These are phyloP conservation scores for Sminthurides aquaticus DNA, from an alignment of 2,888 invertebrate genomes.

Conservation along the genomic window DNA sequence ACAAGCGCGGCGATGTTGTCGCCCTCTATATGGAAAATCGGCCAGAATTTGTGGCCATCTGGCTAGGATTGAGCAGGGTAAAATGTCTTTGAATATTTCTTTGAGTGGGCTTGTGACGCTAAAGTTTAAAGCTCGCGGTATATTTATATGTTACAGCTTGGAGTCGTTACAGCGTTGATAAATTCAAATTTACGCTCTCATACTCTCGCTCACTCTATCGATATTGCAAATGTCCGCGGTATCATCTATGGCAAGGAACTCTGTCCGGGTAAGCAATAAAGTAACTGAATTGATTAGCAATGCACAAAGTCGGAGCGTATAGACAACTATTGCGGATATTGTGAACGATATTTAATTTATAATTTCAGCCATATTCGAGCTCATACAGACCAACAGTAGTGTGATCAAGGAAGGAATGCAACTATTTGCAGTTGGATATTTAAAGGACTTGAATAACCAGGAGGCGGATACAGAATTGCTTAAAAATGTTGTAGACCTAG, in stretches of 20 bases:
- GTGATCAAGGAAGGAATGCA: not conserved
- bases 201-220: slow-evolving; percentile 51
- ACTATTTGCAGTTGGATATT: not conserved
- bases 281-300: no score
- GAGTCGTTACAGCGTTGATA: slow-evolving; percentile 50
- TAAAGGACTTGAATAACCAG: not conserved
- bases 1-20: slow-evolving; percentile 77
- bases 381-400: no score
- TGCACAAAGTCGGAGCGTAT: no score
- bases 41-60: slow-evolving; percentile 81
- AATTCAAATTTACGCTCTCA: slow-evolving; percentile 52
- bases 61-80: slow-evolving; percentile 72
- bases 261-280: slow-evolving; percentile 7
- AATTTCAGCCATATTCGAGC: no score
- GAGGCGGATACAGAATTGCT: not conserved
- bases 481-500: not conserved
- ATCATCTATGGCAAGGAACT: slow-evolving; percentile 48
- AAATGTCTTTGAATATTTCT: not conserved
- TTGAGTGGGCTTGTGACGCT: not conserved
- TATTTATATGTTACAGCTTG: slow-evolving; percentile 10
- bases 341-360: no score
- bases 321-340: no score
- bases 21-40: slow-evolving; percentile 85
- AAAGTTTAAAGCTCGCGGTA: not conserved
- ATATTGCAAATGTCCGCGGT: slow-evolving; percentile 49